Conservation (phyloP, 2,888 invertebrate species). For the Parnassius smintheus region DNA sequence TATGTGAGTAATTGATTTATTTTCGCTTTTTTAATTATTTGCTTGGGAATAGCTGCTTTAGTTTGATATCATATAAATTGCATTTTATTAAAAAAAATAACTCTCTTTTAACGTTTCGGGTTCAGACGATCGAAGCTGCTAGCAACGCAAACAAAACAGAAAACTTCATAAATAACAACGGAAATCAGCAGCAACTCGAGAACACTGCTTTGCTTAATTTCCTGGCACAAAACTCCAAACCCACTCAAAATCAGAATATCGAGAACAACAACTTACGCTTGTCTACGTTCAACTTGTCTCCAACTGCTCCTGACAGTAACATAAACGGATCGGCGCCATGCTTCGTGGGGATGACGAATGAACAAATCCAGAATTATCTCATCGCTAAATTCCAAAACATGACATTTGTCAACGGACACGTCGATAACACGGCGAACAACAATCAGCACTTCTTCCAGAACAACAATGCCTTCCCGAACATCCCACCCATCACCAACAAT, state of each 20-base stretch:
- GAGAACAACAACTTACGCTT: constrained; percentile 59
- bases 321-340: constrained; percentile 35
- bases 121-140: constrained; percentile 38
- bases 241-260: constrained; percentile 44
- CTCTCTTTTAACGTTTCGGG: constrained; percentile 45
- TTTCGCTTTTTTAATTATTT: constrained; percentile 20
- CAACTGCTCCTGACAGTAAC: constrained; percentile 38
- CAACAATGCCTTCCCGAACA: constrained; percentile 66
- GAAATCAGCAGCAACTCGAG: constrained; percentile 44
- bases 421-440: constrained; percentile 44
- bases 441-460: constrained; percentile 69
- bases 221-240: constrained; percentile 42
- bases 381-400: constrained; percentile 66
- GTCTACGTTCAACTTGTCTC: constrained; percentile 47
- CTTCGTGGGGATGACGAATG: constrained; percentile 61
- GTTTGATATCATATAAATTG: background rate
- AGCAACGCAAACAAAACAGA: constrained; percentile 41
- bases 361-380: constrained; percentile 67
- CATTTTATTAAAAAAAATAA: constrained; percentile 1
- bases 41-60: background rate
- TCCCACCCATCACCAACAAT: constrained; percentile 61
- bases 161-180: constrained; percentile 39
- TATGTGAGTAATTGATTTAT: constrained; percentile 19
- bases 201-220: constrained; percentile 56
- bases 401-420: constrained; percentile 47